phyloP scores from a whole-genome alignment of 1,140 invertebrate species.

The Dryas iulia region DNA sequence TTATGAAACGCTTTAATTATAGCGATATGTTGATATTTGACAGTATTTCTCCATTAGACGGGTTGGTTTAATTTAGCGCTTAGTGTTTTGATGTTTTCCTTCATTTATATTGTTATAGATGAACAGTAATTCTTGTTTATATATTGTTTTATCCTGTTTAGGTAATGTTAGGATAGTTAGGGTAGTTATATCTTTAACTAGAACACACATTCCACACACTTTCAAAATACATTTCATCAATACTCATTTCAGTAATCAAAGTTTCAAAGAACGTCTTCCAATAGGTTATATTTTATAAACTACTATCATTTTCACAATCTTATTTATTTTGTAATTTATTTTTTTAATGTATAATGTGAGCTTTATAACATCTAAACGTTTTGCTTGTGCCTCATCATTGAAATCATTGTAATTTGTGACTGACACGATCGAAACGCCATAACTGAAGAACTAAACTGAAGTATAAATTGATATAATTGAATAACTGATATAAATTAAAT shows the following conservation, averaged over 20 bases:
- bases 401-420: neutral
- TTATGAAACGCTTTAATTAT: conserved; percentile 71
- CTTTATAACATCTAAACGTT: neutral
- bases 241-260: conserved; percentile 40
- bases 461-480: too few species aligned
- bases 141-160: conserved; percentile 50
- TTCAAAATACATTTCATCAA: conserved; percentile 35
- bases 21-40: conserved; percentile 52
- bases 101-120: conserved; percentile 49
- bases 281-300: conserved; percentile 68
- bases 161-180: conserved; percentile 40
- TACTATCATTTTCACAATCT: conserved; percentile 24
- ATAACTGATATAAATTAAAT: too few species aligned
- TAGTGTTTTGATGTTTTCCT: conserved; percentile 51
- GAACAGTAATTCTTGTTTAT: conserved; percentile 52
- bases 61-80: conserved; percentile 65
- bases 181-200: conserved; percentile 38
- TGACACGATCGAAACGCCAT: too few species aligned
- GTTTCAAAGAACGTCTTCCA: conserved; percentile 72
- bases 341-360: neutral
- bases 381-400: neutral
- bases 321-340: neutral
- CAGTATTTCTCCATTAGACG: conserved; percentile 69
- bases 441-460: too few species aligned
- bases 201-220: conserved; percentile 58